Percentiles rank a stretch among this genome's conserved stretches.
Evolutionary conservation across 2,888 invertebrate genomes (phyloP).

Genomic region (Oasisia sp.): DNA sequence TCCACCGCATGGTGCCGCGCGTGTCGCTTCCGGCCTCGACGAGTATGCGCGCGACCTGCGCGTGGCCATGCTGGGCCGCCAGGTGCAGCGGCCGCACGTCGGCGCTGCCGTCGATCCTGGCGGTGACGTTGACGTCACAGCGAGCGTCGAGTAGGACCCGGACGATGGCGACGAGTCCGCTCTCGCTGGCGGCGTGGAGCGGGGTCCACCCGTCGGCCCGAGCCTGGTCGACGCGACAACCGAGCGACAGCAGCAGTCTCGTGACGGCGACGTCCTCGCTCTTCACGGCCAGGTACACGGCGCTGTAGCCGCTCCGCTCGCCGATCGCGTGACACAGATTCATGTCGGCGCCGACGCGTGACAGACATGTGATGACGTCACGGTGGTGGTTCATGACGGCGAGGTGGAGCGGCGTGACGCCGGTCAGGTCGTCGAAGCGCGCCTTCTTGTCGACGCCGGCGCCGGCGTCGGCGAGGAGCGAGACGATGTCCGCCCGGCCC

Average conservation of each 20-base stretch:
- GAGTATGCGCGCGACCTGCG: slow-evolving; percentile 33
- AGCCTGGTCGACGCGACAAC: slow-evolving; percentile 47
- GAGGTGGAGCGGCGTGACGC: slow-evolving; percentile 41
- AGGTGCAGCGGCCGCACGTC: slow-evolving; percentile 40
- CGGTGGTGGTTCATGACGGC: slow-evolving; percentile 40
- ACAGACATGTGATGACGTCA: slow-evolving; percentile 30
- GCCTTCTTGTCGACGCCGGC: slow-evolving; percentile 36
- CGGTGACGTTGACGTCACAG: slow-evolving; percentile 27
- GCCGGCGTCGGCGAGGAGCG: slow-evolving; percentile 30
- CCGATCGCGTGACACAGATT: slow-evolving; percentile 35
- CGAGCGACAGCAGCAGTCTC: slow-evolving; percentile 43
- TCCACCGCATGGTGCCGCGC: slow-evolving; percentile 40
- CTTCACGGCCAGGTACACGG: slow-evolving; percentile 48
- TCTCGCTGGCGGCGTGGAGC: slow-evolving; percentile 46
- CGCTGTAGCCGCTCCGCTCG: slow-evolving; percentile 43
- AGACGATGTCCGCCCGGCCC: slow-evolving; percentile 35
- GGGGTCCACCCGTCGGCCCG: slow-evolving; percentile 47
- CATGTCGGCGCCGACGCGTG: slow-evolving; percentile 32
- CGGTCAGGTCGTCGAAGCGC: slow-evolving; percentile 37
- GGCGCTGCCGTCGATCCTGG: slow-evolving; percentile 39
- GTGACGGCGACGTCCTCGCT: slow-evolving; percentile 46
- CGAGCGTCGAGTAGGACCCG: slow-evolving; percentile 34
- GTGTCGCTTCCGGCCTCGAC: slow-evolving; percentile 33
- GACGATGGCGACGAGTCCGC: slow-evolving; percentile 35
- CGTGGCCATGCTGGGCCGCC: slow-evolving; percentile 42